Base-by-base conservation (phyloP, 2,797 vertebrate species). In the Girardinus metallicus region DNA sequence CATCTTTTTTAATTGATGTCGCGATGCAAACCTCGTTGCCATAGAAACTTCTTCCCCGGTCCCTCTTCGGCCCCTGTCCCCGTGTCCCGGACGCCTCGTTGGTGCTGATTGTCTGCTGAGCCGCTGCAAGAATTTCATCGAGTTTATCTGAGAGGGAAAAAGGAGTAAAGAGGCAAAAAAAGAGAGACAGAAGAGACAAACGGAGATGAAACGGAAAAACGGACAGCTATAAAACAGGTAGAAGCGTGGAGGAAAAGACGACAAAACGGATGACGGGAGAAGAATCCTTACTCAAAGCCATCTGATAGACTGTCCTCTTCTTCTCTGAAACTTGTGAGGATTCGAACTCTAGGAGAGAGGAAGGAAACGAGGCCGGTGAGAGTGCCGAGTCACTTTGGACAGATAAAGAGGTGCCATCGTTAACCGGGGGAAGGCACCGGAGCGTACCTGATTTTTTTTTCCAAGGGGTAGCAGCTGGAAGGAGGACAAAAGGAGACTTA, bases 231-330 rank as follows among this genome's bases (percentile, higher is more conserved):
- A 87, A 75, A 83, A 83, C 66, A 74, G 80, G 71, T 62, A 71
- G 44, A 88, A 80, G 29, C n/a, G 29, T 77, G 77, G 49, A 77
- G 60, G 85, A 80, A 85, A 57, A 83, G 81, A 41, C 23, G 83
- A 88, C 88, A 87, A 79, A 84, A 81, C 80, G 6, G 77, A 88
- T 79, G 84, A 75, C n/a, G 77, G 74, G 44, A 77, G 55, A 81
- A 82, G 80, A 78, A 51, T 79, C 79, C 97, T 97, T 97, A 98
- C 97, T 98, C 94, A 98, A 89, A 87, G 97, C 97, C 97, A 98
- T 98, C 95, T 98, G 97, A 94, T 98, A 98, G 92, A 98, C 97
- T 23, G 97, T 98, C 94, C 97, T 95, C 95, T 98, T 98, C 95
- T 98, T 98, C 94, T 98, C 97, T 75, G 97, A 95, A 89, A 96